Percentiles rank a stretch among this genome's conserved stretches.
These are phyloP conservation scores for Streptopelia turtur DNA, from an alignment of 2,797 vertebrate species.

Conservation along the genomic window DNA sequence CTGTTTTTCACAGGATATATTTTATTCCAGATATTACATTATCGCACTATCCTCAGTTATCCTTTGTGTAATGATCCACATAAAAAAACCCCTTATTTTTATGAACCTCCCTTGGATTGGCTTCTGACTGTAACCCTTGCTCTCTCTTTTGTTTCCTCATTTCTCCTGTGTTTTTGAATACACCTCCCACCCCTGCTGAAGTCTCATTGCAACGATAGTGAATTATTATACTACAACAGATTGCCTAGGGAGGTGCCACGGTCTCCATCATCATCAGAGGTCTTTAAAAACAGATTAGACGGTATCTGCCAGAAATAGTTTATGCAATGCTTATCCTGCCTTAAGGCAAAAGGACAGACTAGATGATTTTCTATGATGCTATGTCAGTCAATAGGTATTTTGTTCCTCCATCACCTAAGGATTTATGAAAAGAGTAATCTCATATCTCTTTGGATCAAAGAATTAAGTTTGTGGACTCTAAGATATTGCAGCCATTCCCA, in stretches of 20 bases:
- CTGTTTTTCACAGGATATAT: background rate
- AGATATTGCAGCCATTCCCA: background rate
- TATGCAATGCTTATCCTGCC: background rate
- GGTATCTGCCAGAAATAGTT: background rate
- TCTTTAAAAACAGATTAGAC: background rate
- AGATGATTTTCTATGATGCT: background rate
- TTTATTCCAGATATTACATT: background rate
- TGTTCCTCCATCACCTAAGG: background rate
- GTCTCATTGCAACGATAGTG: background rate
- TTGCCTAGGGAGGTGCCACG: background rate
- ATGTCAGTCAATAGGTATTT: background rate
- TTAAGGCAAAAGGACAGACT: background rate
- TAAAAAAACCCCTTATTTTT: background rate
- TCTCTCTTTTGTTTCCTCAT: background rate
- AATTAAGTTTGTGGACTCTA: background rate
- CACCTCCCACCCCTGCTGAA: background rate
- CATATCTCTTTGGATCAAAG: background rate
- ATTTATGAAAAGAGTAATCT: constrained; percentile 4
- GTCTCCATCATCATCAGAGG: background rate
- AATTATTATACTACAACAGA: background rate
- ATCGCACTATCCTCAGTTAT: background rate
- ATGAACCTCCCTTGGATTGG: background rate
- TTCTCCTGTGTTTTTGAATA: background rate
- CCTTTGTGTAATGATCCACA: background rate
- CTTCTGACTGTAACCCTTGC: background rate